Evolutionary conservation across 2,113 vertebrate species (phyloP).

Genomic region (Pedionomus torquatus): DNA sequence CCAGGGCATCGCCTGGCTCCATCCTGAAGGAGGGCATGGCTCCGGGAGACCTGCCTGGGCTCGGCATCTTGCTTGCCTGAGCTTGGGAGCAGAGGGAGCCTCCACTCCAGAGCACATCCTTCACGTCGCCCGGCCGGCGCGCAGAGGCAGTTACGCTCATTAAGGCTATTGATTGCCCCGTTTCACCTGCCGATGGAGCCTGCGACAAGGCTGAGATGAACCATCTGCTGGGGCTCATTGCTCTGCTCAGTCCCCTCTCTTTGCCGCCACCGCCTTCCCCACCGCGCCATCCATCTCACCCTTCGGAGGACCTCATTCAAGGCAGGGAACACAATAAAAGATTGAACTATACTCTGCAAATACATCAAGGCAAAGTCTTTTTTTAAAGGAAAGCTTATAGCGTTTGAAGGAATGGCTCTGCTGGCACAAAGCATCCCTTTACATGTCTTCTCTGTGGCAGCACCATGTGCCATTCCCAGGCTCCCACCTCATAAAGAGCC

Average conservation of each 20-base stretch:
- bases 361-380: neutral
- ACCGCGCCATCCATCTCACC: neutral
- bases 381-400: neutral
- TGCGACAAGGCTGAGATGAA: neutral
- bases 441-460: accelerated
- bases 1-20: accelerated
- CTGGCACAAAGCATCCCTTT: neutral
- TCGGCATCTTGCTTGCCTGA: accelerated
- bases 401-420: neutral
- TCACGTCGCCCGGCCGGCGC: accelerated
- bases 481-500: neutral
- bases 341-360: neutral
- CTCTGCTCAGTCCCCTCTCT: neutral
- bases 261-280: accelerated
- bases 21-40: neutral
- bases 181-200: neutral
- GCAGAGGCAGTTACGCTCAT: neutral
- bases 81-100: neutral
- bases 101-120: neutral
- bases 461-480: neutral
- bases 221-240: neutral
- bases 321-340: neutral
- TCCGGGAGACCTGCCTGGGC: too few relatives aligned
- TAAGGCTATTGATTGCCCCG: neutral
- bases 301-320: neutral